A percentile compares a stretch with the other conserved stretches of the same genome.
Evolutionary conservation across 2,888 invertebrate species (phyloP).

Genomic region (Nysson spinosus): DNA sequence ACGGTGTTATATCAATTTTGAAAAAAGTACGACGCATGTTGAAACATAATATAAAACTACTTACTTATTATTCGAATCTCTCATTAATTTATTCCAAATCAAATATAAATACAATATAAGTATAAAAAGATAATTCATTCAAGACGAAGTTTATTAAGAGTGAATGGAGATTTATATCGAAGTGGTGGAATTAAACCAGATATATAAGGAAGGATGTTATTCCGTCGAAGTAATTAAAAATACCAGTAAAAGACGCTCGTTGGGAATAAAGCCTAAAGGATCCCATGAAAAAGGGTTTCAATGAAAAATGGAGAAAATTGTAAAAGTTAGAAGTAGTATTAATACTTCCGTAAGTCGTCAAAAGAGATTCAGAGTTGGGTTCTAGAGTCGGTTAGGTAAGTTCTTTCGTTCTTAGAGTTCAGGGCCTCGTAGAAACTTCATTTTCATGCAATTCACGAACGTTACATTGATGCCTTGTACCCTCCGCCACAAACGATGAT

Average conservation of each 20-base stretch:
- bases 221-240: conserved; percentile 10
- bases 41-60: too few relatives aligned
- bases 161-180: too few relatives aligned
- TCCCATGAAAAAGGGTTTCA: neutral
- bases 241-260: neutral
- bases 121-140: too few relatives aligned
- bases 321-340: neutral
- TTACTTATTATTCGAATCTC: too few relatives aligned
- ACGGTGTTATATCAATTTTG: neutral
- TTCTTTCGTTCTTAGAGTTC: neutral
- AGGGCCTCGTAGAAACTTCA: neutral
- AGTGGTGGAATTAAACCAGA: too few relatives aligned
- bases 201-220: too few relatives aligned
- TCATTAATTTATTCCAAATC: too few relatives aligned
- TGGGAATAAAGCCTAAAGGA: neutral
- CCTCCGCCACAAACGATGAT: neutral
- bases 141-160: too few relatives aligned
- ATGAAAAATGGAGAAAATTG: neutral
- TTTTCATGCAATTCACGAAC: neutral
- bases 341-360: conserved; percentile 4
- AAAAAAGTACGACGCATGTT: too few relatives aligned
- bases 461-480: neutral
- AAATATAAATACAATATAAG: too few relatives aligned
- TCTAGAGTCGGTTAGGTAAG: neutral
- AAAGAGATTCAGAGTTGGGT: neutral